Evolutionary conservation across 2,113 vertebrate species (phyloP).

Genomic region (Elanus axillaris): DNA sequence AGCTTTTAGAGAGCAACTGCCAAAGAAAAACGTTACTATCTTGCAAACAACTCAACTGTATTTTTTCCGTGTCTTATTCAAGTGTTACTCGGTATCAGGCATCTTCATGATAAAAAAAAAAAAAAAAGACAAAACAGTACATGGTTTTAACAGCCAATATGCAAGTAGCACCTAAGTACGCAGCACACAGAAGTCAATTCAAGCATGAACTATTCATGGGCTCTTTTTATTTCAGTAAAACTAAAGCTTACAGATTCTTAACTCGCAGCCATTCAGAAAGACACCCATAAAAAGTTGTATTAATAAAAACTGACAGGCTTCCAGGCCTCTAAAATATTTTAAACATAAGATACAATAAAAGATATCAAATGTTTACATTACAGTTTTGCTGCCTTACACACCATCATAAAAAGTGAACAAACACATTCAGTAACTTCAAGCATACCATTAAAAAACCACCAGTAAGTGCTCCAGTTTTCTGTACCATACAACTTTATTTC

Average conservation of each 20-base stretch:
- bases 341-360: slow-evolving; percentile 34
- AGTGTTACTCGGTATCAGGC: neutral
- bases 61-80: neutral
- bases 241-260: slow-evolving; percentile 45
- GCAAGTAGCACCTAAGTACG: neutral
- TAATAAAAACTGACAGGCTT: slow-evolving; percentile 47
- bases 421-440: slow-evolving; percentile 50
- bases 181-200: neutral
- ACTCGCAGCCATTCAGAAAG: slow-evolving; percentile 1
- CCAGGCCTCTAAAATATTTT: slow-evolving; percentile 30
- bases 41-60: neutral
- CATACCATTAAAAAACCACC: slow-evolving; percentile 19
- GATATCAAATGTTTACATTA: slow-evolving; percentile 27
- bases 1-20: neutral
- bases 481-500: slow-evolving; percentile 52
- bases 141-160: neutral
- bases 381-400: slow-evolving; percentile 45
- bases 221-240: slow-evolving; percentile 69
- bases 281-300: slow-evolving; percentile 8
- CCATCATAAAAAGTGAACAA: slow-evolving; percentile 2
- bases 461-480: slow-evolving; percentile 9
- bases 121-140: neutral
- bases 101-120: neutral
- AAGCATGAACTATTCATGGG: neutral
- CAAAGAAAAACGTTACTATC: neutral